Evolutionary conservation across 1,140 invertebrate species (phyloP).

Genomic region (Ceratina calcarata): DNA sequence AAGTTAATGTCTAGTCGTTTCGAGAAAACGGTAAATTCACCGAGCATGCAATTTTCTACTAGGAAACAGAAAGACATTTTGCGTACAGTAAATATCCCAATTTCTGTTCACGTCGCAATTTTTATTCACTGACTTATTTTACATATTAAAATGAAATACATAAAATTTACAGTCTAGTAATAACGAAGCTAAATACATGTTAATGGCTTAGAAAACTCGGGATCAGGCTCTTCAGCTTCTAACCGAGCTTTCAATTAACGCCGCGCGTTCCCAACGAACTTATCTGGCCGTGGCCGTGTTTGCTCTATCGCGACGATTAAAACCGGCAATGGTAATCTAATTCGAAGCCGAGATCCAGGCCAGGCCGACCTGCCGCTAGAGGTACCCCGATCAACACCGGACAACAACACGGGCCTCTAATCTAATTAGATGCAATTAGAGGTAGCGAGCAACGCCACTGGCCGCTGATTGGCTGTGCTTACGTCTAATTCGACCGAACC

Average conservation of each 20-base stretch:
- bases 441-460: slow-evolving; percentile 38
- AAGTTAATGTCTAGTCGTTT: too few species aligned
- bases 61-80: too few species aligned
- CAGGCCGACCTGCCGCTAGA: slow-evolving; percentile 21
- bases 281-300: neutral
- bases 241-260: slow-evolving; percentile 38
- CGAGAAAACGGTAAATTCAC: too few species aligned
- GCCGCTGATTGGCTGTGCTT: slow-evolving; percentile 26
- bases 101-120: too few species aligned
- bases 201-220: too few species aligned
- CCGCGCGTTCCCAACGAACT: neutral
- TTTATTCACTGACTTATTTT: too few species aligned
- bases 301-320: slow-evolving; percentile 23
- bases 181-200: too few species aligned
- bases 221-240: too few species aligned
- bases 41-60: too few species aligned
- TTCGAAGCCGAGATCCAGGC: slow-evolving; percentile 28
- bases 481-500: slow-evolving; percentile 24
- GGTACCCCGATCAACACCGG: slow-evolving; percentile 45
- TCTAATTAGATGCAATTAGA: slow-evolving; percentile 71
- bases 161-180: too few species aligned
- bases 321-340: slow-evolving; percentile 31
- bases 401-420: slow-evolving; percentile 58
- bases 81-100: too few species aligned
- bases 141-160: too few species aligned